Evolutionary conservation across 1,140 invertebrate genomes (phyloP).

Genomic region (Whitmania pigra): DNA sequence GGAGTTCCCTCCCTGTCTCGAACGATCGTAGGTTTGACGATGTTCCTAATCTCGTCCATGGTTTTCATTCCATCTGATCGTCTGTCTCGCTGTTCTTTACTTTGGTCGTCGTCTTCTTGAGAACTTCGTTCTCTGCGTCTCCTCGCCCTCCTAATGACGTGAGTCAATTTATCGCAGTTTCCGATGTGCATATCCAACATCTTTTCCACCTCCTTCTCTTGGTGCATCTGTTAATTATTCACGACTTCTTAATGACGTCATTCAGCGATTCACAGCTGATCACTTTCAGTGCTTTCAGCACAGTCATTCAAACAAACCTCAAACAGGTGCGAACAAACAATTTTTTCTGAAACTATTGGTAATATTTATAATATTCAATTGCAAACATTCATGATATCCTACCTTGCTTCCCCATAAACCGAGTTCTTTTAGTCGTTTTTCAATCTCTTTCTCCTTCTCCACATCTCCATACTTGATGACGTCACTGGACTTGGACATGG

Average conservation of each 20-base stretch:
- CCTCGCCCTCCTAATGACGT: conserved; percentile 4
- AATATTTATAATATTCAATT: too few relatives aligned
- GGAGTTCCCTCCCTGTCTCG: conserved; percentile 4
- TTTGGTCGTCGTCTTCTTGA: background rate
- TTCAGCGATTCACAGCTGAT: too few relatives aligned
- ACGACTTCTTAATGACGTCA: too few relatives aligned
- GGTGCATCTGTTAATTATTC: background rate
- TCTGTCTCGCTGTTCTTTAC: background rate
- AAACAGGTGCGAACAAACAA: too few relatives aligned
- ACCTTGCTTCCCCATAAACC: conserved; percentile 16
- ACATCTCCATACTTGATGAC: conserved; percentile 12
- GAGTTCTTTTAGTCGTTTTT: conserved; percentile 6
- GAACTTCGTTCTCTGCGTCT: background rate
- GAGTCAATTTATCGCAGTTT: background rate
- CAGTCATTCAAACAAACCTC: too few relatives aligned
- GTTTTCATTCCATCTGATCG: conserved; percentile 6
- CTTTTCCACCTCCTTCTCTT: background rate
- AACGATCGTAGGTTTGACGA: conserved; percentile 5
- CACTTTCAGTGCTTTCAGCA: too few relatives aligned
- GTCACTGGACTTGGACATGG: background rate
- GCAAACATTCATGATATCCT: too few relatives aligned
- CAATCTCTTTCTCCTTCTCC: conserved; percentile 19
- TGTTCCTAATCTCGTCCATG: conserved; percentile 16
- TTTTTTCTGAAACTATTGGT: too few relatives aligned
- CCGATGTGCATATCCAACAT: conserved; percentile 11